Evolutionary conservation across 2,888 invertebrate genomes (phyloP), one percentile per base, ranked within the genome.

Genomic region (Julus scanicus): DNA sequence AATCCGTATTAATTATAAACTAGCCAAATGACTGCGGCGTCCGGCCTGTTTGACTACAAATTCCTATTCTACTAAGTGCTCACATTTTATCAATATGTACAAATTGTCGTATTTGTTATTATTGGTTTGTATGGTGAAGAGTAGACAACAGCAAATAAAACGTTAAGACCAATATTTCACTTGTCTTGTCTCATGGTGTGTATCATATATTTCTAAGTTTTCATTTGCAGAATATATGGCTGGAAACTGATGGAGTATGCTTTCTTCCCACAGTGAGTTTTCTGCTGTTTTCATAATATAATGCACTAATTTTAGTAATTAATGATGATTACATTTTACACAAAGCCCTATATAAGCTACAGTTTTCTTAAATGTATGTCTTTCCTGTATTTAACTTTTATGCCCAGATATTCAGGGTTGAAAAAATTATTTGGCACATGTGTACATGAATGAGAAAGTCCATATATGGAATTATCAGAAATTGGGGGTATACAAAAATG

Each of bases 21-120:
- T 80, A 80, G 80, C 80, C 80, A 80, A 80, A 80, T 80, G 80
- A 80, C 80, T 80, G 80, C 49, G 85, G 49, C 85, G 85, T 85
- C 85, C 86, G 86, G 63, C 86, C 86, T 86, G 63, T 86, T 86
- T 86, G 63, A 86, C 53, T 53, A 40, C 53, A 86, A 89, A 87
- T 88, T 89, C 88, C 89, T 89, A 88, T 89, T 88, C 89, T 88
- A 88, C 86, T 88, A 85, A 89, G 88, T 89, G 89, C 89, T 89
- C 89, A 89, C 89, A 88, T 88, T 89, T 89, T 80, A 86, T 88
- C 83, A 87, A 87, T 85, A 89, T 89, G 89, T 89, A 89, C 89
- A 89, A 89, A 88, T 88, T 89, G 89, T 89, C 89, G 89, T 89
- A 88, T 88, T 89, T 89, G 89, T 88, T 89, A 85, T 88, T 88